Conservation (phyloP, 2,113 vertebrate genomes). For the Psilopogon haemacephalus region DNA sequence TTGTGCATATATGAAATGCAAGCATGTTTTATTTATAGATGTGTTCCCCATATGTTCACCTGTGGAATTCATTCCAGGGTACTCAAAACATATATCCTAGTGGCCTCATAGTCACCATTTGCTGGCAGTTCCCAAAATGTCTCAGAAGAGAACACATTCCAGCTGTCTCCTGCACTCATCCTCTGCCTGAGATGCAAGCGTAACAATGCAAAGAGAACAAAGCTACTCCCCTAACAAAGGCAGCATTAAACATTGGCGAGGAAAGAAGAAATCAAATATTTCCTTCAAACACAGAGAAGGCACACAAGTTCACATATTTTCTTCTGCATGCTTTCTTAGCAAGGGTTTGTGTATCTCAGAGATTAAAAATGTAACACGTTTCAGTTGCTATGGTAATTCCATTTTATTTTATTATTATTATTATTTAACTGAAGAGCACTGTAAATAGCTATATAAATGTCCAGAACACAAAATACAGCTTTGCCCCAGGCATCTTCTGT, state of each 20-base stretch:
- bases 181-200: neutral
- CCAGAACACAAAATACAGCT: slow-evolving; percentile 48
- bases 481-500: slow-evolving; percentile 51
- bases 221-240: slow-evolving; percentile 21
- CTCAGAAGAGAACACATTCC: neutral
- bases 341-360: slow-evolving; percentile 2
- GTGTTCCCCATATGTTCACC: neutral
- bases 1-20: neutral
- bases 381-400: slow-evolving; percentile 60
- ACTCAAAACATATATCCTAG: neutral
- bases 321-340: neutral
- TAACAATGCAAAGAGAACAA: slow-evolving; percentile 17
- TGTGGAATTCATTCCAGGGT: neutral
- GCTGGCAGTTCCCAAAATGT: slow-evolving; percentile 20
- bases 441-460: slow-evolving; percentile 63
- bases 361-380: slow-evolving; percentile 32
- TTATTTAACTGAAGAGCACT: slow-evolving; percentile 38
- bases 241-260: slow-evolving; percentile 12
- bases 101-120: slow-evolving; percentile 46
- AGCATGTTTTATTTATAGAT: neutral
- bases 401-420: neutral
- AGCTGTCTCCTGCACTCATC: slow-evolving; percentile 2
- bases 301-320: slow-evolving; percentile 3
- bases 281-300: neutral
- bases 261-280: slow-evolving; percentile 29